A percentile compares a stretch with the other conserved stretches of the same genome.
Conservation (phyloP, 2,113 vertebrate genomes). For the Zapornia atra region DNA sequence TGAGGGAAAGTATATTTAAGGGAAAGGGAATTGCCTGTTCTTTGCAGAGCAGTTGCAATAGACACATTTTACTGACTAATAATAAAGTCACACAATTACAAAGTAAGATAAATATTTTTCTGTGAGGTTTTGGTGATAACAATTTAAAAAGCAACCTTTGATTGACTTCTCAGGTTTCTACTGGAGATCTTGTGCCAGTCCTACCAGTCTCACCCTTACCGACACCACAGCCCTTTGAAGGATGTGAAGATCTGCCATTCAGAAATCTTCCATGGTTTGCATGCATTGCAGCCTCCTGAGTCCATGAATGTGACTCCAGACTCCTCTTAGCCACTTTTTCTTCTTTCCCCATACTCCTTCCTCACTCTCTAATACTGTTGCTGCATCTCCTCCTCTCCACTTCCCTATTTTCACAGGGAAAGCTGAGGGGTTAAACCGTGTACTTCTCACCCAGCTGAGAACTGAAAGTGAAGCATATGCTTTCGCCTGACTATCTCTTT, state of each 20-base stretch:
- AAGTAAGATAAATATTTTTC: not conserved
- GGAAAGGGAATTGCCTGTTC: not conserved
- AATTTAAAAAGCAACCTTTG: not conserved
- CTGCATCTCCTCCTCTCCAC: not conserved
- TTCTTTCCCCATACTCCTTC: not conserved
- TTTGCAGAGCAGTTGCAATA: not conserved
- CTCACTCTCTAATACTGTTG: not conserved
- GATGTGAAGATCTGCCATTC: not conserved
- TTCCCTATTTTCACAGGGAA: not conserved
- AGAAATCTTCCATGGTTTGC: not conserved
- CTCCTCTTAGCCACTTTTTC: not conserved
- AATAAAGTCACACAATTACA: not conserved
- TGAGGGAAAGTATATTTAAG: not conserved
- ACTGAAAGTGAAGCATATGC: not conserved
- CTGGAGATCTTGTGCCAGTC: not conserved
- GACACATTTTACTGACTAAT: not conserved
- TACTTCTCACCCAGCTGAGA: not conserved
- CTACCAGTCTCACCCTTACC: not conserved
- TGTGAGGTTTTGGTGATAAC: not conserved
- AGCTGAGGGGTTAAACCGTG: not conserved
- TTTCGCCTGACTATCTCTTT: not conserved
- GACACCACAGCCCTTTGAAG: not conserved
- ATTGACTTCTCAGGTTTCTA: not conserved
- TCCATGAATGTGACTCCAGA: rapidly evolving
- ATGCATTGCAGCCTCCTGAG: rapidly evolving